Evolutionary conservation across 2,113 vertebrate species (phyloP).

Genomic region (Galemys pyrenaicus): DNA sequence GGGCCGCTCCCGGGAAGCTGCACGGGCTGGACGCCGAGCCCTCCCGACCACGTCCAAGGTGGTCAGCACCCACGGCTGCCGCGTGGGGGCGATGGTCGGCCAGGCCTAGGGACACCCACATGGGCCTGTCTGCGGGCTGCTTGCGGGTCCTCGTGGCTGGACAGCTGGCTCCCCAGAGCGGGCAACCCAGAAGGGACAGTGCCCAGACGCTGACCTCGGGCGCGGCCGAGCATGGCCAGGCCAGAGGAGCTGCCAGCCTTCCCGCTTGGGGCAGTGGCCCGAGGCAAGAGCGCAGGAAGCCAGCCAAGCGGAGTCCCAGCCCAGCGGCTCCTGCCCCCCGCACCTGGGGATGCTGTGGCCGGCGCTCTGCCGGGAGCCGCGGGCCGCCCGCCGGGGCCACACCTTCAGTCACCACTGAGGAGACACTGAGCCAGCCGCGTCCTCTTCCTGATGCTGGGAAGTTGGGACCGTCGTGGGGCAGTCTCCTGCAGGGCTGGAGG

Average conservation of each 20-base stretch:
- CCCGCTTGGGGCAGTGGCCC: no score
- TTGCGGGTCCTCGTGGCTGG: neutral
- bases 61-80: fast-evolving
- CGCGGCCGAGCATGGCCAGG: no score
- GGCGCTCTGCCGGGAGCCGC: no score
- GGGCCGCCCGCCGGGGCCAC: no score
- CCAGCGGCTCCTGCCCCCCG: no score
- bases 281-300: no score
- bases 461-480: neutral
- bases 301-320: no score
- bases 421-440: fast-evolving
- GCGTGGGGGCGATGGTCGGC: neutral
- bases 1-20: no score
- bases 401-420: neutral
- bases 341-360: no score
- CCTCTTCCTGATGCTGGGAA: neutral
- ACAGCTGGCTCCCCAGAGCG: neutral
- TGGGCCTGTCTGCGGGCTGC: neutral
- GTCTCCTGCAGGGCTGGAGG: neutral
- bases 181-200: no score
- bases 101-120: neutral
- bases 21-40: no score
- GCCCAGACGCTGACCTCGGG: neutral
- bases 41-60: neutral
- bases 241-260: no score